Conservation (phyloP, 2,888 invertebrate genomes). For the Agonum fuliginosum region DNA sequence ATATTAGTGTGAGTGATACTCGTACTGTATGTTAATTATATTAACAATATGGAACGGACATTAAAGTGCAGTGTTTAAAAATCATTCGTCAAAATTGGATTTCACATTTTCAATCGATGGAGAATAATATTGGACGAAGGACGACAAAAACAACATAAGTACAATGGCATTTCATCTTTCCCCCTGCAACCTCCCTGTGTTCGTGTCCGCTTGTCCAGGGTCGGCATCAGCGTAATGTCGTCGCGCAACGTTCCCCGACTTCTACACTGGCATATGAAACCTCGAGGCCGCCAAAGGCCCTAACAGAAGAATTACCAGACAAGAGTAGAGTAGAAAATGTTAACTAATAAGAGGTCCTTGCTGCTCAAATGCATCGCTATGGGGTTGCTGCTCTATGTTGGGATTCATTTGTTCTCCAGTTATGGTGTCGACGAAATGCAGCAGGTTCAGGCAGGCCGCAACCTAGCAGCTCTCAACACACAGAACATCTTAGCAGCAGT, state of each 20-base stretch:
- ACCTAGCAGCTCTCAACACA: constrained; percentile 8
- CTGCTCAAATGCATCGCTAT: constrained; percentile 55
- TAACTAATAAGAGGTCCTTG: constrained; percentile 59
- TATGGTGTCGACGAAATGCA: constrained; percentile 61
- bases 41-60: no score
- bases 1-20: no score
- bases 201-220: constrained; percentile 12
- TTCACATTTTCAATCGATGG: no score
- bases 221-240: constrained; percentile 47
- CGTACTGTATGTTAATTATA: no score
- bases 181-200: neutral
- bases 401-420: constrained; percentile 59
- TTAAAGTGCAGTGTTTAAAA: no score
- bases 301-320: constrained; percentile 25
- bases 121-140: no score
- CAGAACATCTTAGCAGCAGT: constrained; percentile 26
- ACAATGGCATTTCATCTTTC: constrained; percentile 22
- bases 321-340: constrained; percentile 47
- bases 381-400: constrained; percentile 58
- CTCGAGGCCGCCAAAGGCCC: constrained; percentile 33
- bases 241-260: neutral
- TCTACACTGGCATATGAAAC: constrained; percentile 53
- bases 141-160: no score
- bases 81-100: no score
- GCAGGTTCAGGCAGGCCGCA: constrained; percentile 15